A percentile compares a stretch with the other conserved stretches of the same genome.
phyloP scores from a whole-genome alignment of 2,888 invertebrate species.

The Thysanoteuthis rhombus region DNA sequence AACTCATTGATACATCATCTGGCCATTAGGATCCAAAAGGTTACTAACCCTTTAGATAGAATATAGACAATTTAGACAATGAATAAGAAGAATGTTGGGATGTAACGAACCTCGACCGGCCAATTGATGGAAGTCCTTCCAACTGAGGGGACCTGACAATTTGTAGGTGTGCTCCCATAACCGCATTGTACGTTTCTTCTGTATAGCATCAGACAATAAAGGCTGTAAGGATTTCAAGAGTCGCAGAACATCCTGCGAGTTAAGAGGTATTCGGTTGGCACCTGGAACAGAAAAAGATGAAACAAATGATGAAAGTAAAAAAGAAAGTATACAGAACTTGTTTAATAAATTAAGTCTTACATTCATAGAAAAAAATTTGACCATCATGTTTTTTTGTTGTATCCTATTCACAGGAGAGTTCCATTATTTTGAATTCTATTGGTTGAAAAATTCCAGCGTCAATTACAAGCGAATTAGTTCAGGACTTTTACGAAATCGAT shows the following conservation, averaged over 20 bases:
- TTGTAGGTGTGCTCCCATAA: slow-evolving; percentile 93
- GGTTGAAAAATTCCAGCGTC: too few relatives aligned
- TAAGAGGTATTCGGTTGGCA: slow-evolving; percentile 67
- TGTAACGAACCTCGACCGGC: slow-evolving; percentile 84
- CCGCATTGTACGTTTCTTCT: slow-evolving; percentile 79
- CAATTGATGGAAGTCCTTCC: slow-evolving; percentile 96
- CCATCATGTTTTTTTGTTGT: too few relatives aligned
- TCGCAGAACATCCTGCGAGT: slow-evolving; percentile 88
- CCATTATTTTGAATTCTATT: too few relatives aligned
- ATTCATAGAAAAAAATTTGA: too few relatives aligned
- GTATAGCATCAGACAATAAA: slow-evolving; percentile 92
- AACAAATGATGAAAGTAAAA: neutral
- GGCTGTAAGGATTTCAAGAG: slow-evolving; percentile 92
- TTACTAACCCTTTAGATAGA: too few relatives aligned
- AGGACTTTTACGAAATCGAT: too few relatives aligned
- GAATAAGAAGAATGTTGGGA: neutral
- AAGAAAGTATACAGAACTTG: neutral
- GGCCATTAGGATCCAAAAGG: too few relatives aligned
- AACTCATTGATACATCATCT: too few relatives aligned
- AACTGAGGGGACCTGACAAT: slow-evolving; percentile 95
- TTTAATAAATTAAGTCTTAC: too few relatives aligned
- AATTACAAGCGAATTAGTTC: too few relatives aligned
- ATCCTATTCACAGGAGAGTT: too few relatives aligned
- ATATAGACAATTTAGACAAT: too few relatives aligned
- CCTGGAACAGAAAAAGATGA: slow-evolving; percentile 41